These are phyloP conservation scores for Glandiceps talaboti DNA, from an alignment of 53 echinoderm and acorn worm genomes.

Conservation along the genomic window DNA sequence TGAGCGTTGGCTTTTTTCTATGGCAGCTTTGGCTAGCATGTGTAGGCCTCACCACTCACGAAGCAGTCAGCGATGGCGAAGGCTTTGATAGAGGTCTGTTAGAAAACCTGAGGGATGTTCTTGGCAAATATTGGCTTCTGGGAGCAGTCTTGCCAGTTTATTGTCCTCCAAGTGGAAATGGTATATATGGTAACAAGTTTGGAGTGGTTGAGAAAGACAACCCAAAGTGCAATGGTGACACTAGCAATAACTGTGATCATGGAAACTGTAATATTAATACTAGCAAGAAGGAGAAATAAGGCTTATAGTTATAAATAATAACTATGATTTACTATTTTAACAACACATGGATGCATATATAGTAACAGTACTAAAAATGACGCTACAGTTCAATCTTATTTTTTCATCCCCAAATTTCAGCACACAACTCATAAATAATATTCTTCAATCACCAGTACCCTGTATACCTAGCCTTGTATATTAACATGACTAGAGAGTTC, in stretches of 20 bases:
- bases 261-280: neutral
- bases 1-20: constrained; percentile 20
- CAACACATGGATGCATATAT: no score
- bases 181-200: constrained; percentile 17
- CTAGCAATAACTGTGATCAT: neutral
- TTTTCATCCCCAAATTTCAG: no score
- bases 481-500: no score
- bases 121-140: constrained; percentile 53
- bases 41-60: constrained; percentile 42
- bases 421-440: no score
- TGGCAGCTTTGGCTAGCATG: constrained; percentile 31
- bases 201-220: neutral
- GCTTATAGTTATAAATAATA: neutral
- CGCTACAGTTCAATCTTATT: no score
- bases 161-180: constrained; percentile 44
- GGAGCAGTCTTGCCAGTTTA: constrained; percentile 36
- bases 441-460: no score
- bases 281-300: neutral
- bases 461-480: no score
- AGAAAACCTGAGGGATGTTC: constrained; percentile 34
- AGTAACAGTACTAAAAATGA: no score
- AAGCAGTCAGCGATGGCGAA: constrained; percentile 26
- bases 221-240: neutral
- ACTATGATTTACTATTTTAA: no score
- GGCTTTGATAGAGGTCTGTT: constrained; percentile 12